phyloP scores from a whole-genome alignment of 2,888 invertebrate species.

The Pycnomerus fuliginosus region DNA sequence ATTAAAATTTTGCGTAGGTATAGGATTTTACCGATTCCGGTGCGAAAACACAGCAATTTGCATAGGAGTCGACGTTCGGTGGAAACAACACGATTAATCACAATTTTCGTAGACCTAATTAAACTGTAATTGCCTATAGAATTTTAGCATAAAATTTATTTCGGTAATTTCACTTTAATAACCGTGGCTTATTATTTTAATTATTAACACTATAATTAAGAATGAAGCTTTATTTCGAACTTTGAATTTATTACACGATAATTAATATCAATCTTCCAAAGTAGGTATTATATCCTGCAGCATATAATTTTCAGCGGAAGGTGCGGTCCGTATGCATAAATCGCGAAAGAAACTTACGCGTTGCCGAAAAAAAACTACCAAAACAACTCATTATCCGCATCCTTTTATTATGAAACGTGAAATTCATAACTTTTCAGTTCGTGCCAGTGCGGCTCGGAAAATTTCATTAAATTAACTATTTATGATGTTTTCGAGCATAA shows the following conservation, averaged over 20 bases:
- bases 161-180: constrained; percentile 43
- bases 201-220: constrained; percentile 44
- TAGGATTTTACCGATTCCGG: constrained; percentile 2
- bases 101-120: constrained; percentile 33
- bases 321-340: constrained; percentile 37
- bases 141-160: constrained; percentile 44
- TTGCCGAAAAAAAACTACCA: constrained; percentile 8
- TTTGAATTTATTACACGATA: constrained; percentile 41
- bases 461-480: no score
- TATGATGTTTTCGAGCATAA: no score
- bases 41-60: constrained; percentile 8
- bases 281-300: constrained; percentile 33
- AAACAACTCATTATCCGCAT: constrained; percentile 13
- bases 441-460: no score
- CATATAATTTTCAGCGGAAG: constrained; percentile 40
- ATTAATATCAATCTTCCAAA: constrained; percentile 42
- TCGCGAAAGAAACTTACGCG: constrained; percentile 22
- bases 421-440: no score
- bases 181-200: constrained; percentile 42
- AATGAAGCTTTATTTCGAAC: constrained; percentile 38
- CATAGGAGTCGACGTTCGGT: constrained; percentile 12
- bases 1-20: not conserved
- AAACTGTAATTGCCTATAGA: constrained; percentile 37
- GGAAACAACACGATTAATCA: constrained; percentile 21
- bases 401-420: no score